Evolutionary conservation across 1,140 invertebrate genomes (phyloP), one percentile per base, ranked within the genome.

Genomic region (Glomeris maerens): DNA sequence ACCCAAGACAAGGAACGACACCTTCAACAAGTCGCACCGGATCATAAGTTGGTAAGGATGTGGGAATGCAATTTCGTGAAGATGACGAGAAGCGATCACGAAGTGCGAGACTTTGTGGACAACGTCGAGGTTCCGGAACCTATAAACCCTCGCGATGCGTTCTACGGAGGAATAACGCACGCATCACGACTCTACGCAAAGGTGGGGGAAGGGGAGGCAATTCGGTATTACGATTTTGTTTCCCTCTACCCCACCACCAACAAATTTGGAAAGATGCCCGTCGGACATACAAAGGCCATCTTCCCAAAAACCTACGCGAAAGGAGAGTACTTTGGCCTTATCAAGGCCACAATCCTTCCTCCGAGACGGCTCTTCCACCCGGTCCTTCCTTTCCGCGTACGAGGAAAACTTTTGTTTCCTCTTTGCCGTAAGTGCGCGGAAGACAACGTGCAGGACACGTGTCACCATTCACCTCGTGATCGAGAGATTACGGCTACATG

Each of bases 161-260:
- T 68, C 46, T 66, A 59, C 45, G 64, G 66, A 7, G 64, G 65
- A n/a, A 29, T 62, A 14, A 66, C 61, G 20, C 61, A 62, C 52
- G 62, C 60, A 25, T 58, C 56, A 17, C 52, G 56, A 4, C 46
- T 62, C 10, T 55, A 57, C 31, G 56, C 62, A 48, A 57, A 62
- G 52, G 45, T 40, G 14, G 38, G 49, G 26, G 38, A 52, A 13
- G 50, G 47, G 45, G 64, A 68, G 54, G 60, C 59, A 57, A 66
- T 66, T 27, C 53, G 55, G 51, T 68, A 66, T 47, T 28, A 60
- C 0, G 64, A 68, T 52, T 60, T 67, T 36, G 59, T 57, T 23
- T 62, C 58, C 13, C 51, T 68, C 1, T 67, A 68, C 50, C 66
- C 62, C 4, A 64, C 50, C 25, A 49, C 61, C 10, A 54, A 53